Evolutionary conservation across 2,797 vertebrate species (phyloP), one percentile per base, ranked within the genome.

Genomic region (Urophycis tenuis): DNA sequence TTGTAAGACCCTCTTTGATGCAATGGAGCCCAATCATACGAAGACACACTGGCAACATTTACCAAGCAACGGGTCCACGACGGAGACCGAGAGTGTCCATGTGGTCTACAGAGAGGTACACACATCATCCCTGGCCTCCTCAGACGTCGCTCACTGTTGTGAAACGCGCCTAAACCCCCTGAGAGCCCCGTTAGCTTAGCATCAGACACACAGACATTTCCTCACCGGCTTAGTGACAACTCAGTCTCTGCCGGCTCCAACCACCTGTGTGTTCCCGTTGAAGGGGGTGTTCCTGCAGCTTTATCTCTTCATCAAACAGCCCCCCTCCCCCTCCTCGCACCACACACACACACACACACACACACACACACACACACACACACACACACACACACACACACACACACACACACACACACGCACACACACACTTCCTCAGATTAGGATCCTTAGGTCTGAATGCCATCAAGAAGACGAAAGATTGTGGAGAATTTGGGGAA

Each of bases 241-340:
- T 72, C 74, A 77, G 80, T 73, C 60, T 72, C 33, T 19, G 78
- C 64, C 71, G 25, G 76, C 76, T 80, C 0, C 75, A 69, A 74
- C 79, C 82, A 87, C 86, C 85, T 88, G 82, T 80, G 72, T 82
- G 83, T 83, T 86, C 79, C 79, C 80, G 81, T 33, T 29, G 29
- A 31, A 11, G 15, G 1, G 22, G 34, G 34, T 45, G 10, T 12
- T 2, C 45, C 22, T 22, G 5, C 19, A 31, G 53, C 71, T 33
- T 77, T 82, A 84, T 83, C 80, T 81, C 86, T 88, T 86, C 79
- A 87, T 90, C 86, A 80, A 75, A 77, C 81, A 80, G 78, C 82
- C 81, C 35, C 60, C 31, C 41, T 19, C 30, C 34, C 29, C 81
- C 35, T 36, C 31, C 41, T 19, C 30, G n/a, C 29, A 9, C 71